phyloP scores from a whole-genome alignment of 2,888 invertebrate species.

The Chloromyia formosa region DNA sequence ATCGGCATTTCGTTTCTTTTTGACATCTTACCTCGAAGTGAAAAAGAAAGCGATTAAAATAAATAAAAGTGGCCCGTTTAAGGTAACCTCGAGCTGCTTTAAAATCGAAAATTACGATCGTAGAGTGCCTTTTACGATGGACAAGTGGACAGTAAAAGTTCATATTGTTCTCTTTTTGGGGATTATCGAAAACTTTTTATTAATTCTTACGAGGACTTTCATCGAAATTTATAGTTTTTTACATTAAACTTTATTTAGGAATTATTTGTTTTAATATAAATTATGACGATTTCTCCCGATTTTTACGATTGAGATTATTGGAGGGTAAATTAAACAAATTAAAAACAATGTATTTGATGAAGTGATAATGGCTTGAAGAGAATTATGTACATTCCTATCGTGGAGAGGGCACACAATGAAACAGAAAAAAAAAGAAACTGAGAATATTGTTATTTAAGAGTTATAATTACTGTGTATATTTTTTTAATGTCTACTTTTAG shows the following conservation, averaged over 20 bases:
- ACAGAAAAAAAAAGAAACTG: too few species aligned
- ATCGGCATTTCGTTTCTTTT: neutral
- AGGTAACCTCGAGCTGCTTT: conserved; percentile 21
- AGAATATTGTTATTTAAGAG: too few species aligned
- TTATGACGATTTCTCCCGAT: neutral
- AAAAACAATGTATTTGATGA: neutral
- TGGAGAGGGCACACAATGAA: too few species aligned
- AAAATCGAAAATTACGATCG: conserved; percentile 17
- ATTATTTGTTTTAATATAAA: conserved; percentile 14
- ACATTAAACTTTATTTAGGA: conserved; percentile 1
- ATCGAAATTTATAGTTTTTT: conserved; percentile 9
- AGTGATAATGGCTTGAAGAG: too few species aligned
- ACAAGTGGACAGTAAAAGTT: neutral
- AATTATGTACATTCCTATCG: too few species aligned
- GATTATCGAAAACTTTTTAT: neutral
- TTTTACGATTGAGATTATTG: neutral
- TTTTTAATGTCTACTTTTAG: too few species aligned
- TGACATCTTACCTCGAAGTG: neutral
- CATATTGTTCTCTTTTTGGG: neutral
- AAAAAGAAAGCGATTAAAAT: conserved; percentile 32
- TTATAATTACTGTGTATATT: too few species aligned
- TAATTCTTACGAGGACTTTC: conserved; percentile 2
- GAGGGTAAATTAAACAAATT: neutral
- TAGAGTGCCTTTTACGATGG: conserved; percentile 4
- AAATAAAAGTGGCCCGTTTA: conserved; percentile 20